Base-by-base conservation (phyloP, 2,797 vertebrate species). In the Ispidina picta region DNA sequence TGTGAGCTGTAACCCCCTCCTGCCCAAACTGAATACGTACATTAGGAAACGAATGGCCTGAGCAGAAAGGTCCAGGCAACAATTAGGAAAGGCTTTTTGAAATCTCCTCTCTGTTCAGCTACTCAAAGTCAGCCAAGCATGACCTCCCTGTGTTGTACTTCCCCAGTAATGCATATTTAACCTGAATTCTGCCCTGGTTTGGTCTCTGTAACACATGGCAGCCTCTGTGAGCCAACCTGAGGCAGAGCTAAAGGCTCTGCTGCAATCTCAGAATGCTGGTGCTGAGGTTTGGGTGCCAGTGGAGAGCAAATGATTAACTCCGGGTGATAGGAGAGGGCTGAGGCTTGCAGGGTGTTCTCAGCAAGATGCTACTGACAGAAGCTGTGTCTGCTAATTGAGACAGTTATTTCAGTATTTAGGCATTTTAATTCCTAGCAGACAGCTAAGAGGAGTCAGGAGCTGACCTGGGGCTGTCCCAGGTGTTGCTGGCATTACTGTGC, bases 21-120 rank as follows among this genome's bases (percentile, higher is more conserved):
- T 69, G 75, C 58, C 39, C 55, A 72, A 91, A 80, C 33, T 31
- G 51, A 94, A 33, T 59, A 55, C 33, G 52, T 90, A 66, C 58
- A 59, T 79, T 51, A 69, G 60, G 26, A 77, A 69, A 72, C 41
- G 29, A 87, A 72, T 25, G 31, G 44, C 44, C 73, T 83, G 66
- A 63, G 59, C 78, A 74, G 51, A 92, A 94, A 92, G 77, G 54
- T 83, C 75, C 75, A 82, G 56, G 18, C 59, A 82, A 76, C 60
- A 94, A 80, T 94, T 90, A 60, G 81, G 65, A 91, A 93, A 96
- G 31, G 29, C 83, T 86, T 85, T 74, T 52, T 39, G 39, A 83
- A 93, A 87, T 83, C 78, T 89, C 15, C 46, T 90, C 60, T 73
- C 60, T 82, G 60, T 83, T 91, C 73, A 66, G 60, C 73, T 72